Evolutionary conservation across 2,113 vertebrate genomes (phyloP), one percentile per base, ranked within the genome.

Genomic region (Sapajus apella): DNA sequence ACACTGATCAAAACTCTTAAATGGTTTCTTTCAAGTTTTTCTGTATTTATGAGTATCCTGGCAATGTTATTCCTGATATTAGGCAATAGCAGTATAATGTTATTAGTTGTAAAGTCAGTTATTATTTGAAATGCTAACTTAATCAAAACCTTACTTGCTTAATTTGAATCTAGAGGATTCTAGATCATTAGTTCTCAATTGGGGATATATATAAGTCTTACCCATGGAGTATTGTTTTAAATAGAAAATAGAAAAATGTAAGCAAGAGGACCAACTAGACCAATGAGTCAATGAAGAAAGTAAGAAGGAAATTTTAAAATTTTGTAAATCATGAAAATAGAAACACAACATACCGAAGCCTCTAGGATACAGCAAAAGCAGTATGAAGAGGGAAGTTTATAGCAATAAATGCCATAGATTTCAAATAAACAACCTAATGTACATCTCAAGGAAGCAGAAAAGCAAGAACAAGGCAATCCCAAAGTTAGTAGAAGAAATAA

Each of bases 71-170:
- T 47, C 45, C 35, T 90, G 37, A 27, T 90, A 58, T 84, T 80
- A 87, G 20, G 35, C 35, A 40, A 37, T 14, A 93, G 40, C 27
- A 84, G 52, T 47, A 23, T 23, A 43, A 43, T 77, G 13, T 95
- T 93, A 79, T 86, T 73, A 47, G 79, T 86, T 80, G 72, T 58
- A 79, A 95, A 84, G 86, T 95, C 75, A 96, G 86, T 82, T 70
- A 85, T 82, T 89, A 87, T 87, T 95, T 96, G 66, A 97, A 97
- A 91, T 89, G 89, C 50, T 95, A 91, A 64, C 75, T 90, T 95
- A 75, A 37, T 17, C 55, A 52, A 92, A 91, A 83, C 7, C 16
- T 93, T 91, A 50, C 21, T 40, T 82, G 52, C 81, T 92, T 83
- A 72, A 91, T 94, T 87, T 90, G 61, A 96, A 95, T 72, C 35